Percentiles rank a stretch among this genome's conserved stretches.
Conservation (phyloP, 2,113 vertebrate genomes). For the Motacilla tschutschensis region DNA sequence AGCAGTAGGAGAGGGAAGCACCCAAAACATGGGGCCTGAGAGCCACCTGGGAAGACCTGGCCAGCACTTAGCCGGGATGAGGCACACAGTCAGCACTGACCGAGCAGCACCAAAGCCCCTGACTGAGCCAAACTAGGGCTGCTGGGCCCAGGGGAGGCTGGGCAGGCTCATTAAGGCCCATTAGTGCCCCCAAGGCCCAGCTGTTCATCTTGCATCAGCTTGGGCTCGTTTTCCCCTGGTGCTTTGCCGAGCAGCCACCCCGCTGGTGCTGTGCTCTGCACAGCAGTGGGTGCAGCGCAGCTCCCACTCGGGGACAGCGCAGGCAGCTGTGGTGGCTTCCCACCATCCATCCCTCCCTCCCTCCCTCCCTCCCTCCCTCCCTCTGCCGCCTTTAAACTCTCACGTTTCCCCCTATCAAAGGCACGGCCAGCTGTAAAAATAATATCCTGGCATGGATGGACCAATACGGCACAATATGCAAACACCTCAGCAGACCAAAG, state of each 20-base stretch:
- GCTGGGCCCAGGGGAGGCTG: not conserved
- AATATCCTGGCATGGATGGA: slow-evolving; percentile 12
- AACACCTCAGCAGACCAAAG: slow-evolving; percentile 12
- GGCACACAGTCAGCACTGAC: accelerated
- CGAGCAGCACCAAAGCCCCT: not conserved
- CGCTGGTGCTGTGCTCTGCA: accelerated
- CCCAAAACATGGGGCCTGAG: accelerated
- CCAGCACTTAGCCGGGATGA: accelerated
- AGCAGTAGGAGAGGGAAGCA: not conserved
- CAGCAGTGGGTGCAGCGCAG: accelerated
- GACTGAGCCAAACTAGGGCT: not conserved
- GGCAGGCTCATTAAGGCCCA: not conserved
- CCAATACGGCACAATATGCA: not conserved
- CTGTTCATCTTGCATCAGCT: not conserved
- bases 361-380: not conserved
- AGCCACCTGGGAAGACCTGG: no score
- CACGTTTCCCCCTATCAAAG: slow-evolving; percentile 15
- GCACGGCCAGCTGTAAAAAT: slow-evolving; percentile 57
- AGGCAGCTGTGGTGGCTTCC: not conserved
- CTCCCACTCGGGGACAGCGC: accelerated
- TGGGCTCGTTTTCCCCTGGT: not conserved
- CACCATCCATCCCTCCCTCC: not conserved
- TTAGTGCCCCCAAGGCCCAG: not conserved
- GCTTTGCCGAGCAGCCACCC: not conserved
- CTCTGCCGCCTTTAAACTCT: not conserved